Percentiles rank a stretch among this genome's conserved stretches.
These are phyloP conservation scores for Spondyliosoma cantharus DNA, from an alignment of 2,797 vertebrate genomes.

Conservation along the genomic window DNA sequence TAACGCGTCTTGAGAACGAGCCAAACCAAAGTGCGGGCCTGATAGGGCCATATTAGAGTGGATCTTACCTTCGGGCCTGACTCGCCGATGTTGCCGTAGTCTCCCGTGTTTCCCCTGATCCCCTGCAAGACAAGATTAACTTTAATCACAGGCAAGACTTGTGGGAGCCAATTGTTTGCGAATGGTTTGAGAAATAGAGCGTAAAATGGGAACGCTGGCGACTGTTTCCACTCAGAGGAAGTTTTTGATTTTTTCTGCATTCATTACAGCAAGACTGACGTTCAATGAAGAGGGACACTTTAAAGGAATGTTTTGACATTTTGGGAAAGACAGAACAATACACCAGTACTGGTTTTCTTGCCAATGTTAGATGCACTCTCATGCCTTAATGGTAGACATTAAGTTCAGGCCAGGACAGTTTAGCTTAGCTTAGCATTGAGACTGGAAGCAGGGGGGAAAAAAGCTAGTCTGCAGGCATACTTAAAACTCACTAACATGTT, in stretches of 20 bases:
- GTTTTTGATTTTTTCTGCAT: neutral
- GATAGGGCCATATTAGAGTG: constrained; percentile 8
- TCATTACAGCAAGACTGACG: neutral
- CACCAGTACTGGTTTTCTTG: neutral
- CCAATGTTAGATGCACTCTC: neutral
- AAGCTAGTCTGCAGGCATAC: neutral
- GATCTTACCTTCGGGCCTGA: constrained; percentile 78
- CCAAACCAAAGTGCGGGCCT: constrained; percentile 22
- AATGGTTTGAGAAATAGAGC: constrained; percentile 1
- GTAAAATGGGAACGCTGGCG: neutral
- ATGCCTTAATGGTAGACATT: neutral
- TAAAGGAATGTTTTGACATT: neutral
- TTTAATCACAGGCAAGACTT: constrained; percentile 16
- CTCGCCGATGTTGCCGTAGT: constrained; percentile 80
- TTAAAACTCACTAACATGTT: no score
- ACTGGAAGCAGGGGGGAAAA: neutral
- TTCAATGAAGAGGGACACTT: neutral
- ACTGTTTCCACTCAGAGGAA: constrained; percentile 23
- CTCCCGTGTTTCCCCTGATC: constrained; percentile 75
- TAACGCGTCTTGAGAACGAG: constrained; percentile 35
- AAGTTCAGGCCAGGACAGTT: neutral
- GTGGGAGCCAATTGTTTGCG: constrained; percentile 16
- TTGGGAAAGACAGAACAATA: neutral
- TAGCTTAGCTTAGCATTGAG: neutral
- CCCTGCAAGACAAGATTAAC: constrained; percentile 68